Evolutionary conservation across 2,888 invertebrate genomes (phyloP), one percentile per base, ranked within the genome.

Genomic region (Esperia sulphurella): DNA sequence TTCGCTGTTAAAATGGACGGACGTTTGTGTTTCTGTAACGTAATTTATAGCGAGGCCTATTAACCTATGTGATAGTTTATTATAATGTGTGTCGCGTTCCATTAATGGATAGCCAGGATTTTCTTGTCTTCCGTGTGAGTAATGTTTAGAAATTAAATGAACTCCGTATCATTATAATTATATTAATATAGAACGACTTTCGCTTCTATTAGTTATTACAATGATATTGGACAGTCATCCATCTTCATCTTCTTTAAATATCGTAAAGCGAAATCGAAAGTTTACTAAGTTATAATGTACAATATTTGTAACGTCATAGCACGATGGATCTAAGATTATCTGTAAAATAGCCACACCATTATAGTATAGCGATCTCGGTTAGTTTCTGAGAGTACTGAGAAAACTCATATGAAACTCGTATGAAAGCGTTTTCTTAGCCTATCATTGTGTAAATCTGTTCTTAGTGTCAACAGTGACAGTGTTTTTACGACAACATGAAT

Each of bases 251-350:
- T 21, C 21, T 21, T 21, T 5, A 21, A 21, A 21, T n/a, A n/a
- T n/a, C n/a, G n/a, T n/a, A n/a, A n/a, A n/a, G n/a, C n/a, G n/a
- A 21, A 21, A 21, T 21, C 21, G 21, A 3, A 21, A 21, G 21
- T 21, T 21, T 3, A 21, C 21, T 21, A n/a, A n/a, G n/a, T n/a
- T n/a, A n/a, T n/a, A n/a, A n/a, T n/a, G n/a, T n/a, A 21, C 5
- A 21, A 21, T 21, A 21, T 21, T 21, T 2, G 21, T 21, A 69
- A 71, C 61, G 75, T 75, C 74, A 79, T 61, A 62, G 65, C 50
- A 38, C 63, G 57, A 76, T 79, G 73, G 72, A 77, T 79, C 60
- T 67, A 50, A 59, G n/a, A 35, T n/a, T n/a, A n/a, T 55, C 62
- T 53, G 59, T 63, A n/a, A 74, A 71, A 75, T 77, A 77, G 50